phyloP scores from a whole-genome alignment of 2,888 invertebrate species.

The Latrodectus elegans region DNA sequence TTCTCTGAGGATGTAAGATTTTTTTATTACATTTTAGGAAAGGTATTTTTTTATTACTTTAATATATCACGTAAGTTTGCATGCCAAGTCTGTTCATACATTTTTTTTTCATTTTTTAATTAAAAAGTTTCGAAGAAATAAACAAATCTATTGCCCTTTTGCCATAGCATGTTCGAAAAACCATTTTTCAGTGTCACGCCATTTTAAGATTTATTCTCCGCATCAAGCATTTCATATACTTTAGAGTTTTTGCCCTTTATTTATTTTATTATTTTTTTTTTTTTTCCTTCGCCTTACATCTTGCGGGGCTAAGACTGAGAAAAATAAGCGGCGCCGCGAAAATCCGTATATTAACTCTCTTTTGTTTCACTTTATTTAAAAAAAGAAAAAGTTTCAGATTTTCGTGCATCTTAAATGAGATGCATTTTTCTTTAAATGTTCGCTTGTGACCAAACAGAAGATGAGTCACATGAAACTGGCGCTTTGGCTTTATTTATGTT shows the following conservation, averaged over 20 bases:
- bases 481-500: too few species aligned
- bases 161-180: slow-evolving; percentile 42
- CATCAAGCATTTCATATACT: not conserved
- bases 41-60: too few species aligned
- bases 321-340: not conserved
- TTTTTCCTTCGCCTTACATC: not conserved
- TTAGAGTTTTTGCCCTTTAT: not conserved
- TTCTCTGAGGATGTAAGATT: too few species aligned
- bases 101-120: slow-evolving; percentile 20
- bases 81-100: not conserved
- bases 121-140: slow-evolving; percentile 25
- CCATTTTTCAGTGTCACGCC: slow-evolving; percentile 67
- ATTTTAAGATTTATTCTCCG: slow-evolving; percentile 52
- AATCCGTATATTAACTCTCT: not conserved
- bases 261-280: not conserved
- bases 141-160: slow-evolving; percentile 8
- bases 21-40: too few species aligned
- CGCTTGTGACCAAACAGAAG: too few species aligned
- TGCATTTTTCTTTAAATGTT: too few species aligned
- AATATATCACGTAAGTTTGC: not conserved
- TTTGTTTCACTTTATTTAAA: too few species aligned
- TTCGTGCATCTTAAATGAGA: too few species aligned
- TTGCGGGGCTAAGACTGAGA: not conserved
- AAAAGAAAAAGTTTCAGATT: too few species aligned
- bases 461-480: too few species aligned